Evolutionary conservation across 1,140 invertebrate species (phyloP), one percentile per base, ranked within the genome.

Genomic region (Psilanteris sp.): DNA sequence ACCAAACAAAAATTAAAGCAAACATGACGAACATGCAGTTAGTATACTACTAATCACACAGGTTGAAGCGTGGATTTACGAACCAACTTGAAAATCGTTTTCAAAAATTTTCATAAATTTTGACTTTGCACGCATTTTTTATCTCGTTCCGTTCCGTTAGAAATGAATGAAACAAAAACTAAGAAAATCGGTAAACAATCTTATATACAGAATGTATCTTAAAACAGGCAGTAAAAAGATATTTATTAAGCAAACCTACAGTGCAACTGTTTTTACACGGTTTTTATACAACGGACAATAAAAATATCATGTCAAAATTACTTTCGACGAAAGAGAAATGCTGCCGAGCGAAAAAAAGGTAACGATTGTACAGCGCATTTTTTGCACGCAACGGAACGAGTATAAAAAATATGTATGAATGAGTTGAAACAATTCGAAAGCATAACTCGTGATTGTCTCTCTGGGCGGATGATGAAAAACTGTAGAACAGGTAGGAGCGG

Each of bases 361-460:
- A 66, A 74, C 52, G 54, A 66, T 52, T 52, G 59, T 64, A 57
- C 27, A 24, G 32, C 16, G 6, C 16, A 13, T 74, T 59, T 59
- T 64, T 74, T 66, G 52, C 9, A 3, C 22, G 15, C 5, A 48
- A 57, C 11, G 52, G 57, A 57, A 62, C 48, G 55, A 16, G 34
- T 16, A 67, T 61, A 68, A 75, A 75, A 75, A 75, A 75, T 75
- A 61, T 75, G 62, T 66, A 71, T 71, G 66, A 57, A 67, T 71
- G 74, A 71, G 54, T 59, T 55, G 59, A 71, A 77, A 71, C 66
- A 77, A 77, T 77, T 59, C 59, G 64, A 67, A 71, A 71, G 59
- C 73, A 70, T 70, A 77, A 61, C 43, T 77, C 48, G 62, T 55
- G 74, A 72, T 67, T 61, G 61, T 77, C 61, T 70, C 54, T 61